Conservation (phyloP, 2,113 vertebrate genomes). For the Benitochromis conjunctus region DNA sequence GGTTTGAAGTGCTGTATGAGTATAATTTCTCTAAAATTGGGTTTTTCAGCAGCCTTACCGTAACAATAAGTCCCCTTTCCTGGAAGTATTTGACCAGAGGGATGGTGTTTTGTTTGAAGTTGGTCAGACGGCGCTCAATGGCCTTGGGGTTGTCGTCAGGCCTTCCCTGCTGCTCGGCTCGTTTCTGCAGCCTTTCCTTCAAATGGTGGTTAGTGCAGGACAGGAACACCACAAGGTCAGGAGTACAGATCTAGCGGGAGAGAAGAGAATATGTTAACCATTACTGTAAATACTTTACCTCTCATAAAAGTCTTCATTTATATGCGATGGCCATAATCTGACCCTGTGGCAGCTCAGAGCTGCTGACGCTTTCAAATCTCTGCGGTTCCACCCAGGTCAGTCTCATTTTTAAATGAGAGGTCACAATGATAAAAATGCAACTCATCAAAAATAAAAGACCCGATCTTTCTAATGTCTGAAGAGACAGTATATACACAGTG, state of each 20-base stretch:
- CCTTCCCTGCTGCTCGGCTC: slow-evolving; percentile 90
- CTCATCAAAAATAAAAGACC: neutral
- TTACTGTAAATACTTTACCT: neutral
- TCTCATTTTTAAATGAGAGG: neutral
- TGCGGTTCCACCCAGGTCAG: neutral
- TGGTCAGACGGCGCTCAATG: slow-evolving; percentile 89
- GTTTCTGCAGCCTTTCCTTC: slow-evolving; percentile 88
- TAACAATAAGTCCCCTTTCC: slow-evolving; percentile 91
- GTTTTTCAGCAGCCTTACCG: slow-evolving; percentile 72
- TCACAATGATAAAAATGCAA: neutral
- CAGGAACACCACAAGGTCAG: slow-evolving; percentile 95
- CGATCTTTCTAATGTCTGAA: neutral
- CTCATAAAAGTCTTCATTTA: neutral
- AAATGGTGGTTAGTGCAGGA: slow-evolving; percentile 89
- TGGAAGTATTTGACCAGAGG: slow-evolving; percentile 97
- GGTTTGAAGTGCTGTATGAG: neutral
- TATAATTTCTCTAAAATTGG: neutral
- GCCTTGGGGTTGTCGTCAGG: slow-evolving; percentile 97
- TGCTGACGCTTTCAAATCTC: neutral
- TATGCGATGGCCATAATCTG: neutral
- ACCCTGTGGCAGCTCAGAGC: neutral
- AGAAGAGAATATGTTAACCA: neutral
- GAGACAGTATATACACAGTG: neutral
- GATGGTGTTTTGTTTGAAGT: slow-evolving; percentile 94
- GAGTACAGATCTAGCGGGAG: slow-evolving; percentile 86